These are phyloP conservation scores for Oreochromis tanganicae DNA, from an alignment of 2,113 vertebrate genomes.

Conservation along the genomic window DNA sequence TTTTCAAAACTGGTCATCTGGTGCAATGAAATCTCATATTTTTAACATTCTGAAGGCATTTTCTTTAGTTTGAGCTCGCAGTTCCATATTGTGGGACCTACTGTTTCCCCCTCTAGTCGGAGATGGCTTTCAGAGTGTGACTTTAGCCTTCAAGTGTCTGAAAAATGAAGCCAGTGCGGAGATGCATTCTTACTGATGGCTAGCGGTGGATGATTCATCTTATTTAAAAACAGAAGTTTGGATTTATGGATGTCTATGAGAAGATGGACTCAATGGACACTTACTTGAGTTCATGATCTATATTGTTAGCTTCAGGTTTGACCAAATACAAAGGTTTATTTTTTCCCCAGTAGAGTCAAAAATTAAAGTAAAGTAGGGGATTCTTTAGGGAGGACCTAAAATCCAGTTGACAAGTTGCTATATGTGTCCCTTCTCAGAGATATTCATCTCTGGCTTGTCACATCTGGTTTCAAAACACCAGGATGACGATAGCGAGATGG, in stretches of 20 bases:
- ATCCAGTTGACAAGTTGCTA: neutral
- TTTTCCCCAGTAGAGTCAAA: neutral
- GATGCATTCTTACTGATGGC: neutral
- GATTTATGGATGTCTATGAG: neutral
- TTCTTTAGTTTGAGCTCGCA: neutral
- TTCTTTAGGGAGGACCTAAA: neutral
- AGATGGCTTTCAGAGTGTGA: neutral
- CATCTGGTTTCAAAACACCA: neutral
- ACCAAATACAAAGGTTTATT: neutral
- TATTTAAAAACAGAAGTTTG: neutral
- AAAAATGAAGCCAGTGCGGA: neutral
- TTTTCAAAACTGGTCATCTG: neutral
- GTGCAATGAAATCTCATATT: neutral
- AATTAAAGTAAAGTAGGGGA: neutral
- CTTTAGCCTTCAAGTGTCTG: neutral
- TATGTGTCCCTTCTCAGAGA: neutral
- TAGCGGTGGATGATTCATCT: neutral
- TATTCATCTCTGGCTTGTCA: neutral
- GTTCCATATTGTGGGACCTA: neutral
- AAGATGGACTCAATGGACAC: neutral
- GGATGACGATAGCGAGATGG: neutral
- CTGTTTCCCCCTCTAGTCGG: neutral
- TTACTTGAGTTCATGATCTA: neutral
- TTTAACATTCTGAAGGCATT: neutral
- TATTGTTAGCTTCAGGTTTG: neutral